Evolutionary conservation across 2,797 vertebrate genomes (phyloP), one percentile per base, ranked within the genome.

Genomic region (Sebastiscus albofasciatus): DNA sequence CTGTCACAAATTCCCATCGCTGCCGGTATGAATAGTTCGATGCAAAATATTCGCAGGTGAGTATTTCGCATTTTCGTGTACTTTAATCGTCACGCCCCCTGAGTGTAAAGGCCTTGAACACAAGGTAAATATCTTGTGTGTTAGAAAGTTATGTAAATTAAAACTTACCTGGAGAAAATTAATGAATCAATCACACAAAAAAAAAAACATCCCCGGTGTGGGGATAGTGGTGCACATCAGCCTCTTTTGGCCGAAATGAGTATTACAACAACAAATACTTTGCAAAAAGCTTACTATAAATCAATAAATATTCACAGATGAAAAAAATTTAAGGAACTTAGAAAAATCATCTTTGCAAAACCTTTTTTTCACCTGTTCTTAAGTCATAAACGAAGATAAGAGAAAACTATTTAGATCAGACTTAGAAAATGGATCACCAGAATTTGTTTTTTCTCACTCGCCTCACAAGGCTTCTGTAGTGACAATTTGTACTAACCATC

Each of bases 1-100:
- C 42, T 46, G 42, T 46, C 1, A 16, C 0, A 46, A 46, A 46
- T 8, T 46, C 16, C 18, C 46, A 49, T 49, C 16, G 0, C 18
- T 49, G 46, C 18, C 7, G 46, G 46, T 49, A 20, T 20, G 46
- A 49, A 49, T 18, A 46, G 42, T 46, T 18, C 18, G 42, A 46
- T 46, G 42, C 6, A 46, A 46, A 0, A 46, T 49, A 49, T 49
- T 49, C 0, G 18, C 1, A 49, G 46, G 46, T 8, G 18, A 49
- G 18, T 49, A 49, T 49, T 49, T 49, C 3, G 7, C 18, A 49
- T 20, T 49, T 49, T 49, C 16, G 7, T 49, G 18, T 49, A 49
- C 18, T 49, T 49, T 49, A 46, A 46, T 46, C 6, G 16, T 46
- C 1, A 46, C 42, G 3, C 14, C 42, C 42, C 1, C 42, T 20